Evolutionary conservation across 2,797 vertebrate genomes (phyloP), one percentile per base, ranked within the genome.

Genomic region (Rhyacichthys aspro): DNA sequence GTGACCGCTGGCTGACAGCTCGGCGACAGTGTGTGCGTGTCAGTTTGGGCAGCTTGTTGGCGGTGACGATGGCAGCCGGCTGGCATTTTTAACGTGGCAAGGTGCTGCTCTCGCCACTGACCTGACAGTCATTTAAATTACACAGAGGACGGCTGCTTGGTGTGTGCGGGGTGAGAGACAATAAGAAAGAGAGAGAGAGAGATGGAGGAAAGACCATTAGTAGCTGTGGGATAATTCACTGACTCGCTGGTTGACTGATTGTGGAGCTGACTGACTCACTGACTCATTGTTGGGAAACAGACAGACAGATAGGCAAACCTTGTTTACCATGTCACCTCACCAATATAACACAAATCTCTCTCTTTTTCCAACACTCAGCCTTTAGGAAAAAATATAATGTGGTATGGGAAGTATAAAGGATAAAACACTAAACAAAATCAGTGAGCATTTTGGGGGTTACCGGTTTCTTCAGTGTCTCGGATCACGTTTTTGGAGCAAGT

Each of bases 111-210:
- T 93, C 94, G 93, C 94, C 93, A 92, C 86, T 91, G 94, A 98
- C 95, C 95, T 98, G 97, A 97, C 96, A 97, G 96, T 98, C 96
- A 98, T 97, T 97, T 97, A 97, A 97, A 96, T 93, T 91, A 92
- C 89, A 89, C 79, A 86, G 84, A 84, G 86, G 82, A 80, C 70
- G 82, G 79, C 72, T 86, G 67, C 76, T 76, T 60, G 65, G 66
- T 67, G 23, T 68, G 62, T 57, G 69, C 67, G 70, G 53, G 45
- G 60, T 59, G 61, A 52, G 57, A 45, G 60, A 52, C 37, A 52
- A 66, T 38, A n/a, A n/a, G 63, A 76, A 79, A 72, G 76, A 76
- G 81, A 72, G 76, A 42, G 59, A 38, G 46, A 38, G 67, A 81
- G 82, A 79, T 81, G 79, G 86, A 86, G 89, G 82, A 79, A 87